These are phyloP conservation scores for Matsumyia berberina DNA, from an alignment of 2,888 invertebrate genomes.

Conservation along the genomic window DNA sequence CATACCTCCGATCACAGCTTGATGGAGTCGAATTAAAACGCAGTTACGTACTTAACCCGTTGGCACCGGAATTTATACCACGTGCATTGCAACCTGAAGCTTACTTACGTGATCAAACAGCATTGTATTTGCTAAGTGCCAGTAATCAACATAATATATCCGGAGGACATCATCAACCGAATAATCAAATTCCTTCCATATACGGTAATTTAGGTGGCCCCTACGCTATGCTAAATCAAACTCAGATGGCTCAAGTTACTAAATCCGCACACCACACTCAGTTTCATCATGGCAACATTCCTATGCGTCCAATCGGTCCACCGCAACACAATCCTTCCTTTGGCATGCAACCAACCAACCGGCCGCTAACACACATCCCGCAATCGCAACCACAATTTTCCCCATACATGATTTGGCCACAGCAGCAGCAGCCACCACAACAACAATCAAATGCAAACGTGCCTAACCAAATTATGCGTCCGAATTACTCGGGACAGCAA, in stretches of 20 bases:
- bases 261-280: constrained; percentile 77
- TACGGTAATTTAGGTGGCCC: constrained; percentile 75
- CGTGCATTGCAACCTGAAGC: constrained; percentile 85
- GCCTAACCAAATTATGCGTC: constrained; percentile 78
- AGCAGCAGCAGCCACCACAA: constrained; percentile 79
- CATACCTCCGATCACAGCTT: constrained; percentile 87
- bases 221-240: constrained; percentile 81
- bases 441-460: constrained; percentile 77
- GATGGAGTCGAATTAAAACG: constrained; percentile 91
- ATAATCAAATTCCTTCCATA: constrained; percentile 74
- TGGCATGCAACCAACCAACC: constrained; percentile 77
- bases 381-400: constrained; percentile 80
- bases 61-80: constrained; percentile 92
- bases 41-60: constrained; percentile 91
- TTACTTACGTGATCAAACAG: constrained; percentile 84
- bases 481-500: constrained; percentile 77
- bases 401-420: constrained; percentile 83
- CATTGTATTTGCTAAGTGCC: constrained; percentile 80
- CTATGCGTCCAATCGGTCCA: constrained; percentile 79
- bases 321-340: constrained; percentile 77
- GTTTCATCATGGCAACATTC: constrained; percentile 80
- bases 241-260: constrained; percentile 68
- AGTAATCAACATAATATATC: constrained; percentile 58
- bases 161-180: constrained; percentile 78
- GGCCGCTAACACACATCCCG: constrained; percentile 81